Percentiles rank a stretch among this genome's conserved stretches.
phyloP scores from a whole-genome alignment of 2,113 vertebrate species.

The Nothocercus julius region DNA sequence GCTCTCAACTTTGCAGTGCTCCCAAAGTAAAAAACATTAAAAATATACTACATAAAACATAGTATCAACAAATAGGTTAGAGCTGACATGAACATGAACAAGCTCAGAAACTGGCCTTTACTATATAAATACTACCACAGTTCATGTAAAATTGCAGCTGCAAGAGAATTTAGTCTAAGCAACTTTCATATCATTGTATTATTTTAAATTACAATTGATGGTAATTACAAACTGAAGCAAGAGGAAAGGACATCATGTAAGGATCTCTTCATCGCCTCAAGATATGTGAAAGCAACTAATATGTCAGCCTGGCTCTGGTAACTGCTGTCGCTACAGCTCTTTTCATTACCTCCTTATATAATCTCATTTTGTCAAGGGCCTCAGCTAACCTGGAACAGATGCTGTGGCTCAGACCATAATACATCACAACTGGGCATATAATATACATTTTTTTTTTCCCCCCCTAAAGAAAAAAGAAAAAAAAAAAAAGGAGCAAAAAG shows the following conservation, averaged over 20 bases:
- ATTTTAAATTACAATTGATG: conserved; percentile 1
- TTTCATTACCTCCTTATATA: conserved; percentile 62
- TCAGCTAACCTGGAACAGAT: conserved; percentile 55
- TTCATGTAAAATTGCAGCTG: background rate
- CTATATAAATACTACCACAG: background rate
- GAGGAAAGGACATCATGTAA: background rate
- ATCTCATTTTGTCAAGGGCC: conserved; percentile 61
- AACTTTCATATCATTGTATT: conserved; percentile 1
- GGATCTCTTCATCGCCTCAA: conserved; percentile 27
- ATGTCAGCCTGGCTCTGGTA: conserved; percentile 44
- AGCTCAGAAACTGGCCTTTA: background rate
- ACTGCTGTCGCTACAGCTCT: conserved; percentile 42
- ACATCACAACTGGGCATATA: conserved; percentile 5
- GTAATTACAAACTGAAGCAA: conserved; percentile 39
- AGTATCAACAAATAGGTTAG: background rate
- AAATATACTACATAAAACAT: background rate
- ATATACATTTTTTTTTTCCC: background rate
- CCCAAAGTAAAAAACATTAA: background rate
- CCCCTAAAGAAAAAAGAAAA: no score
- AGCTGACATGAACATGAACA: background rate
- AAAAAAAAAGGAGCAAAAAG: background rate
- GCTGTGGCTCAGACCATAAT: conserved; percentile 16
- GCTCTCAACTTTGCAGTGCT: accelerated
- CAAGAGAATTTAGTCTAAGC: background rate
- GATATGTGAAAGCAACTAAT: conserved; percentile 41